Evolutionary conservation across 2,113 vertebrate species (phyloP).

Genomic region (Cephalopholis sonnerati): DNA sequence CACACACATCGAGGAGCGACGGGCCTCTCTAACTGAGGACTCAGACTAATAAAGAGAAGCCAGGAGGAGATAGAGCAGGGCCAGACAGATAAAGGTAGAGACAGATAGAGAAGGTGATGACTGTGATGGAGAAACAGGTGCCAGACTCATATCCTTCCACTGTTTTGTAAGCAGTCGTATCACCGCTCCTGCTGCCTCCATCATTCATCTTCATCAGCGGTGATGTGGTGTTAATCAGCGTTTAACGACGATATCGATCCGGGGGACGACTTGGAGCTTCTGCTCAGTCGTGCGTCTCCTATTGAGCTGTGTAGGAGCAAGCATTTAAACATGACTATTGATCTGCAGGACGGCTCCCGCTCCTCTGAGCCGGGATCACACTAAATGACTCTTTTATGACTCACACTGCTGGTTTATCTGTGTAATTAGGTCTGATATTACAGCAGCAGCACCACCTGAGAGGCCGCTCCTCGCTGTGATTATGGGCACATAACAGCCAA

Average conservation of each 20-base stretch:
- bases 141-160: slow-evolving; percentile 6
- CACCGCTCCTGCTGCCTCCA: slow-evolving; percentile 8
- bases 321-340: slow-evolving; percentile 49
- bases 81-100: slow-evolving; percentile 11
- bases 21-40: slow-evolving; percentile 4
- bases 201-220: slow-evolving; percentile 46
- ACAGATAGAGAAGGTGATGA: slow-evolving; percentile 18
- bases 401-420: slow-evolving; percentile 18
- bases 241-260: slow-evolving; percentile 48
- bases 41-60: slow-evolving; percentile 30
- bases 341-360: slow-evolving; percentile 27
- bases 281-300: slow-evolving; percentile 3
- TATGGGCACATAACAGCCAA: slow-evolving; percentile 1
- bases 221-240: slow-evolving; percentile 39
- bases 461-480: neutral
- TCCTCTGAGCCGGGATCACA: neutral
- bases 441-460: slow-evolving; percentile 22
- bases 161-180: neutral
- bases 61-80: neutral
- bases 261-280: neutral
- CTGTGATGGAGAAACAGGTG: neutral
- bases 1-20: neutral
- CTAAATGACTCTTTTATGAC: slow-evolving; percentile 26
- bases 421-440: slow-evolving; percentile 38
- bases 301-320: slow-evolving; percentile 48